Conservation (phyloP, 2,113 vertebrate genomes). For the Myotis yumanensis region DNA sequence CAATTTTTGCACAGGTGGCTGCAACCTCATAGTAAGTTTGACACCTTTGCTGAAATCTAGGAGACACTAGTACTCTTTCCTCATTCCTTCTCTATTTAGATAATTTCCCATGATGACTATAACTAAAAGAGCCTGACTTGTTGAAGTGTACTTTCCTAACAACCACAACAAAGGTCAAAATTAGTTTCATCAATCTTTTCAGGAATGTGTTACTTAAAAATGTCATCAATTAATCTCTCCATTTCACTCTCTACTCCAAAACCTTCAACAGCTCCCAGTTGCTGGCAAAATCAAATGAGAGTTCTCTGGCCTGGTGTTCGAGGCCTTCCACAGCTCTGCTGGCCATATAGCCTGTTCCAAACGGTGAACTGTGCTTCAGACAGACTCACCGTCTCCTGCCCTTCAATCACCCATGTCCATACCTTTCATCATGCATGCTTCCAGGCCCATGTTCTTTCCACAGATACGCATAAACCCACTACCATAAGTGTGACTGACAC, state of each 20-base stretch:
- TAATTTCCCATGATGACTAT: background rate
- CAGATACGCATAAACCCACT: background rate
- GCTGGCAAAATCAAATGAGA: background rate
- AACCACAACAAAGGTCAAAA: background rate
- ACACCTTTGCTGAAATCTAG: background rate
- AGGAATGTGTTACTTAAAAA: constrained; percentile 8
- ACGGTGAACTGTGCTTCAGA: background rate
- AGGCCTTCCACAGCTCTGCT: background rate
- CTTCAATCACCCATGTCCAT: background rate
- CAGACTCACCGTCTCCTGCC: background rate
- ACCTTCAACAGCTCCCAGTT: background rate
- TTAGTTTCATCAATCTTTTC: background rate
- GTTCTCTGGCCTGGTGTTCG: background rate
- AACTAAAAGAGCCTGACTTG: background rate
- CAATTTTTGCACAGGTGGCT: background rate
- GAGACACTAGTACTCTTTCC: background rate
- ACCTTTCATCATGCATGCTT: background rate
- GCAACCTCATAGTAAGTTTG: background rate
- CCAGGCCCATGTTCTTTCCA: background rate
- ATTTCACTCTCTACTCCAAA: background rate
- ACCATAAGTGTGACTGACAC: background rate
- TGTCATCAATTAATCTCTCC: background rate
- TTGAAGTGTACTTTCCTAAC: background rate
- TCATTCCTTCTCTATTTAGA: background rate
- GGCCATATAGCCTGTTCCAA: background rate